A percentile compares a stretch with the other conserved stretches of the same genome.
phyloP scores from a whole-genome alignment of 1,140 invertebrate genomes.

The Plectrocnemia conspersa region DNA sequence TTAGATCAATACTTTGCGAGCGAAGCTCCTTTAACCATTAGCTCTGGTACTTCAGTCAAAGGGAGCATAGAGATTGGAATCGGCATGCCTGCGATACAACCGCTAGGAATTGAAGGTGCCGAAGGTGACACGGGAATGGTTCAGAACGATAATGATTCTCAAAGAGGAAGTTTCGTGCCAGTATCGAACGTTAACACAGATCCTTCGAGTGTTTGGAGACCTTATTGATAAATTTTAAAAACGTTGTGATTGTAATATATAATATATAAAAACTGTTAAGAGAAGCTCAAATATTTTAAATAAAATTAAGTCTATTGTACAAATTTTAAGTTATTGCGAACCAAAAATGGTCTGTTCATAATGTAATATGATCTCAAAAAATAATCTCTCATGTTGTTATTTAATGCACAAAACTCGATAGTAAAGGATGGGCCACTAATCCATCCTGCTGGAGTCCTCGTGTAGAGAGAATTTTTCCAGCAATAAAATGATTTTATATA shows the following conservation, averaged over 20 bases:
- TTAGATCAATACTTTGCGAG: conserved; percentile 54
- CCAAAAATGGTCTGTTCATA: too few relatives aligned
- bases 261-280: too few relatives aligned
- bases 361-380: too few relatives aligned
- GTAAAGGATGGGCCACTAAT: too few relatives aligned
- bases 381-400: not conserved
- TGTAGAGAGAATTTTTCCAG: too few relatives aligned
- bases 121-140: conserved; percentile 33
- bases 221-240: conserved; percentile 40
- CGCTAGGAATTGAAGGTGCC: conserved; percentile 40
- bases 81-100: conserved; percentile 35
- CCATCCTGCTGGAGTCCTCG: too few relatives aligned
- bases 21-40: conserved; percentile 53
- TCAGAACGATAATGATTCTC: conserved; percentile 33
- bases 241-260: conserved; percentile 17
- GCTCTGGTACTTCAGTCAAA: conserved; percentile 44
- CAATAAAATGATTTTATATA: too few relatives aligned
- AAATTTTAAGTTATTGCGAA: too few relatives aligned
- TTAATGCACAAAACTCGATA: not conserved
- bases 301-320: too few relatives aligned
- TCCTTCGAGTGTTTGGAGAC: conserved; percentile 47
- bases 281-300: too few relatives aligned
- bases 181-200: conserved; percentile 35
- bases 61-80: conserved; percentile 53
- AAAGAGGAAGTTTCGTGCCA: conserved; percentile 36